These are phyloP conservation scores for Galbula dea DNA, from an alignment of 2,113 vertebrate species.

Conservation along the genomic window DNA sequence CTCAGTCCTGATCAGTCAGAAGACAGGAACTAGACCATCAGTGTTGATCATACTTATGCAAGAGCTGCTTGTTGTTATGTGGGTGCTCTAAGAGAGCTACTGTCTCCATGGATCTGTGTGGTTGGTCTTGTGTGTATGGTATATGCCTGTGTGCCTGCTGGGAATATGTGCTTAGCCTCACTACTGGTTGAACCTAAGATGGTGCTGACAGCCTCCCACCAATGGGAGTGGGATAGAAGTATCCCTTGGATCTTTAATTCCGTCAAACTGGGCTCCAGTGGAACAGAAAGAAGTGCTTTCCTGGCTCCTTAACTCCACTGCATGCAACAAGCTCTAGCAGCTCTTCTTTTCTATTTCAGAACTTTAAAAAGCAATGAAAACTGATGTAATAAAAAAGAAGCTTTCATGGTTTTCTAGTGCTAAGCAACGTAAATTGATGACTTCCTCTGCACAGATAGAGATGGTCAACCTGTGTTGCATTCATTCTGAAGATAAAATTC, in stretches of 20 bases:
- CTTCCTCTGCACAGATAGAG: neutral
- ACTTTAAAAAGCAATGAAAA: neutral
- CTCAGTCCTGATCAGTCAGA: neutral
- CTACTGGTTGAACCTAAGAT: neutral
- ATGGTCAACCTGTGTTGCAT: neutral
- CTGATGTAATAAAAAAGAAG: neutral
- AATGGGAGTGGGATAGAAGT: neutral
- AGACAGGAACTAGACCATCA: neutral
- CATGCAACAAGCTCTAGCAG: neutral
- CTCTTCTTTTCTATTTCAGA: neutral
- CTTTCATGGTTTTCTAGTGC: neutral
- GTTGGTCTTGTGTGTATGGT: neutral
- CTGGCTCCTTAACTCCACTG: neutral
- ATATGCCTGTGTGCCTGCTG: fast-evolving
- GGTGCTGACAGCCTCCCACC: neutral
- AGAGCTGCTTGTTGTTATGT: neutral
- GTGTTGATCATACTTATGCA: fast-evolving
- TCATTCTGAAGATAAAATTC: neutral
- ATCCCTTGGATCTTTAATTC: neutral
- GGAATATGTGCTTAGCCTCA: neutral
- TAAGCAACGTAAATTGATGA: neutral
- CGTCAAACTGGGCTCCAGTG: neutral
- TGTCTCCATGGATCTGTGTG: neutral
- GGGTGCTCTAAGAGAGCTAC: neutral
- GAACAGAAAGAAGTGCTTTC: neutral